These are phyloP conservation scores for Lutraria rhynchaena DNA, from an alignment of 1,140 invertebrate genomes.

Conservation along the genomic window DNA sequence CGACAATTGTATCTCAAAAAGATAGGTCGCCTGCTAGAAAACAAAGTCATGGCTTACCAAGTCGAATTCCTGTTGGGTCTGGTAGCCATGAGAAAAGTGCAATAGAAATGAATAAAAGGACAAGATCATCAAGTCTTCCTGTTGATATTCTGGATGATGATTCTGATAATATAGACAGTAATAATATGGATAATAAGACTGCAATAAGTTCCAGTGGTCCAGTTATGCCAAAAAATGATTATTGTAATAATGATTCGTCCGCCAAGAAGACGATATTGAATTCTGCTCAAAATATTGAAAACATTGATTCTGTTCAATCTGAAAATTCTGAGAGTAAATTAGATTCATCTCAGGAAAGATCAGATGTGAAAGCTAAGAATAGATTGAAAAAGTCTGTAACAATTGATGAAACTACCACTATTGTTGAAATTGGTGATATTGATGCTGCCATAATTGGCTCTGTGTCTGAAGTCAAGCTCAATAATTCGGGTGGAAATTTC, in stretches of 20 bases:
- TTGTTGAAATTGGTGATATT: constrained; percentile 21
- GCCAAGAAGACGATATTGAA: neutral
- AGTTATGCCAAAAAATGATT: neutral
- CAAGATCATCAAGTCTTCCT: constrained; percentile 56
- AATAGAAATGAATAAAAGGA: constrained; percentile 47
- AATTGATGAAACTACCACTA: constrained; percentile 60
- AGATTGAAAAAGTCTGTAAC: constrained; percentile 64
- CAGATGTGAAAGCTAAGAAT: constrained; percentile 41
- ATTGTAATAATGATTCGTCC: neutral
- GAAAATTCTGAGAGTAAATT: constrained; percentile 44
- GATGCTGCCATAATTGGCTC: neutral
- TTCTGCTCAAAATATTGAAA: constrained; percentile 24
- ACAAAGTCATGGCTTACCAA: constrained; percentile 39
- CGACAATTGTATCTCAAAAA: constrained; percentile 32
- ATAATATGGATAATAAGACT: constrained; percentile 26
- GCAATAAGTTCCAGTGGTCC: constrained; percentile 14
- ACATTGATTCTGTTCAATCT: constrained; percentile 36
- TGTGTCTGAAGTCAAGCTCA: neutral
- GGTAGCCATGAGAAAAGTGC: constrained; percentile 34
- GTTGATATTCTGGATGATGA: constrained; percentile 34
- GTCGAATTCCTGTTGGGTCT: constrained; percentile 44
- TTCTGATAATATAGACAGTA: constrained; percentile 10
- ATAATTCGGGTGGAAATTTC: neutral
- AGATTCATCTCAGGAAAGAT: constrained; percentile 25
- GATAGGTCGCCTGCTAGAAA: constrained; percentile 51